phyloP scores from a whole-genome alignment of 2,113 vertebrate genomes.

The Heptranchias perlo region DNA sequence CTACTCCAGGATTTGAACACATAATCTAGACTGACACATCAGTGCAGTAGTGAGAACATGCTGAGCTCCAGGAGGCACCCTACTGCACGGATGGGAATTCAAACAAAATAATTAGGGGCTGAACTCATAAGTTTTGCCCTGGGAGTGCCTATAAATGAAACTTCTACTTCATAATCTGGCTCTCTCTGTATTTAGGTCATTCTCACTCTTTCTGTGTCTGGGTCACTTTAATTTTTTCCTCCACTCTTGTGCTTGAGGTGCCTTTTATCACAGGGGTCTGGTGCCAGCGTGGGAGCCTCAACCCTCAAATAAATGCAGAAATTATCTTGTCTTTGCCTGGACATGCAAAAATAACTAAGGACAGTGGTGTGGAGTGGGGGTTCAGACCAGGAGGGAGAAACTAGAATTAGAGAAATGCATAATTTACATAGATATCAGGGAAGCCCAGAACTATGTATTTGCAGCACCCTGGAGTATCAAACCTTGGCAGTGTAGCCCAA shows the following conservation, averaged over 20 bases:
- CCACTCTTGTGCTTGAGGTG: background rate
- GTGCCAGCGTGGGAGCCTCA: background rate
- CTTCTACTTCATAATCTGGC: background rate
- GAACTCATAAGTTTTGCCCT: background rate
- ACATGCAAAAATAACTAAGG: background rate
- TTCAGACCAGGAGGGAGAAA: background rate
- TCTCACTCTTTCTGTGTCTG: background rate
- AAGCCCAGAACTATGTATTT: background rate
- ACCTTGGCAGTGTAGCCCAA: background rate
- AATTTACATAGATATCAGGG: background rate
- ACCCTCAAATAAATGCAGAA: background rate
- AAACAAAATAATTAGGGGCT: background rate
- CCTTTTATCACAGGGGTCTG: background rate
- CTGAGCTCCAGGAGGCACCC: background rate
- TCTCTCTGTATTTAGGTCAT: background rate
- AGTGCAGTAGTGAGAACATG: background rate
- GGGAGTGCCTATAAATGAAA: background rate
- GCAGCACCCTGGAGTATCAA: background rate
- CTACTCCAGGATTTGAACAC: background rate
- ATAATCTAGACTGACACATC: background rate
- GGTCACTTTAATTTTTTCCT: background rate
- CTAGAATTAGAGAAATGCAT: background rate
- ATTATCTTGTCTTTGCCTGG: background rate
- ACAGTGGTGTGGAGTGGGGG: background rate
- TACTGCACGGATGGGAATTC: background rate